These are phyloP conservation scores for Gnathonemus longibarbis DNA, from an alignment of 2,113 vertebrate species.

Conservation along the genomic window DNA sequence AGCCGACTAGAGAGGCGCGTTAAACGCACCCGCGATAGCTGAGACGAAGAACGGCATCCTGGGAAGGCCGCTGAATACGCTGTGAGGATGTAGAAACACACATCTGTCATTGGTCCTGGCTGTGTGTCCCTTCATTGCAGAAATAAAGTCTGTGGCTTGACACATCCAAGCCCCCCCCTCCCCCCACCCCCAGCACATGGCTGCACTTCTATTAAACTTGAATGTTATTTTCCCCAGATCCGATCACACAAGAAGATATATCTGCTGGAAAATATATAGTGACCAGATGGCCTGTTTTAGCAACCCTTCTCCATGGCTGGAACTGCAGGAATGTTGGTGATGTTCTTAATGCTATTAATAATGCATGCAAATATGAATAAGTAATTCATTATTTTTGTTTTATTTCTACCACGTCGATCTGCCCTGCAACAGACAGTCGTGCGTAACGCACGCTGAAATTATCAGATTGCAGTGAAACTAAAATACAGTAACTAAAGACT, in stretches of 20 bases:
- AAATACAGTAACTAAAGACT: neutral
- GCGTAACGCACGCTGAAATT: neutral
- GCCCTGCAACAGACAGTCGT: neutral
- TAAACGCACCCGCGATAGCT: neutral
- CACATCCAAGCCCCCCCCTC: neutral
- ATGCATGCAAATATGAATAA: neutral
- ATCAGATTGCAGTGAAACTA: neutral
- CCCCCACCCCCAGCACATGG: neutral
- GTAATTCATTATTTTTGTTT: neutral
- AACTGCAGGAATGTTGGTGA: neutral
- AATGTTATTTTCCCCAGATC: conserved; percentile 1
- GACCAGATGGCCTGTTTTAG: neutral
- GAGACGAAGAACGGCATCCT: neutral
- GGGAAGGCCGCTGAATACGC: neutral
- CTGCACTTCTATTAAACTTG: neutral
- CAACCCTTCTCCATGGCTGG: neutral
- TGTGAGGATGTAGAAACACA: neutral
- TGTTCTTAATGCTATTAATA: neutral
- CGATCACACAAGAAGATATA: neutral
- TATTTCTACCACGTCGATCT: neutral
- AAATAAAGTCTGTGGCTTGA: neutral
- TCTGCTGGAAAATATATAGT: neutral
- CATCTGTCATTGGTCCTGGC: neutral
- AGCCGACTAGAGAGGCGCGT: neutral
- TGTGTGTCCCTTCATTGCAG: neutral